phyloP scores from a whole-genome alignment of 53 echinoderm and acorn worm species.

The Henricia sp. region DNA sequence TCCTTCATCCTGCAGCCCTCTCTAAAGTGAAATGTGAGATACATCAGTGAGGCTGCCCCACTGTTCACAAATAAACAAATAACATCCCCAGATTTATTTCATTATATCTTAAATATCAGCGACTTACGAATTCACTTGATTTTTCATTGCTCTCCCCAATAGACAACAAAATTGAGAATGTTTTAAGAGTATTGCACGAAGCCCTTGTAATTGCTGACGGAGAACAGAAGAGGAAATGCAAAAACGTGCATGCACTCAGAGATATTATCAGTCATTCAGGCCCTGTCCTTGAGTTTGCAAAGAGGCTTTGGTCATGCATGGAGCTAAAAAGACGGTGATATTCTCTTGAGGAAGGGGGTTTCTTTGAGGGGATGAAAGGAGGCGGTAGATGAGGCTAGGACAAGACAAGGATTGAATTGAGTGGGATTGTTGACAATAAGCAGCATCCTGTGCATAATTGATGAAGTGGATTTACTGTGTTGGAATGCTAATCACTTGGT shows the following conservation, averaged over 20 bases:
- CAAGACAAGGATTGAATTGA: background rate
- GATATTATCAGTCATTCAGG: slow-evolving; percentile 22
- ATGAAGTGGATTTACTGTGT: background rate
- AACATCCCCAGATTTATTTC: too few relatives aligned
- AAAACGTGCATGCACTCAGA: slow-evolving; percentile 31
- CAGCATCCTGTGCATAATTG: slow-evolving; percentile 36
- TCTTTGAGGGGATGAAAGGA: background rate
- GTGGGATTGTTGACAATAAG: slow-evolving; percentile 28
- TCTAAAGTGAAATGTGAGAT: too few relatives aligned
- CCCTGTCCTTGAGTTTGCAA: slow-evolving; percentile 34
- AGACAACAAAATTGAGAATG: slow-evolving; percentile 28
- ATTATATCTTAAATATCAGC: too few relatives aligned
- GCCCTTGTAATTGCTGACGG: background rate
- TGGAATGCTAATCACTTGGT: slow-evolving; percentile 5
- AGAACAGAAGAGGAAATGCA: slow-evolving; percentile 21
- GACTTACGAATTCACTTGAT: too few relatives aligned
- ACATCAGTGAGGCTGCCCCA: too few relatives aligned
- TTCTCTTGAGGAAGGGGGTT: slow-evolving; percentile 4
- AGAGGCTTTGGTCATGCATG: slow-evolving; percentile 3
- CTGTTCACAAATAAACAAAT: too few relatives aligned
- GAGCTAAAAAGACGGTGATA: slow-evolving; percentile 7
- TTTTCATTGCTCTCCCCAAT: background rate
- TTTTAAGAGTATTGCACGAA: slow-evolving; percentile 27
- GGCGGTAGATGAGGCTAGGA: slow-evolving; percentile 16
- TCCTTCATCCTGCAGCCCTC: too few relatives aligned